Evolutionary conservation across 2,113 vertebrate species (phyloP).

Genomic region (Psettodes erumei): DNA sequence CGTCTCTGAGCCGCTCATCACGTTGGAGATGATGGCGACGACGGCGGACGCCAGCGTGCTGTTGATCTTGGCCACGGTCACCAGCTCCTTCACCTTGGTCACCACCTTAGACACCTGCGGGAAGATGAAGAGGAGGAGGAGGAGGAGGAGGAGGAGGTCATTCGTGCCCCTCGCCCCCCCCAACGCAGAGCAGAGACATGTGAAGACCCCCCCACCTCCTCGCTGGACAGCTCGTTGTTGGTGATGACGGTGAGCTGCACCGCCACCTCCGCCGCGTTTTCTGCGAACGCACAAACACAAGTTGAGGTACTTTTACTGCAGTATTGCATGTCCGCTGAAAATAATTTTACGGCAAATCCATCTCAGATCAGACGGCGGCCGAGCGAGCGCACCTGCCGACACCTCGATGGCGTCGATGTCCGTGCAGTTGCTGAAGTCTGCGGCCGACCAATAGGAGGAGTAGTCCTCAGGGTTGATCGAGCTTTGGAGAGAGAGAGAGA

Average conservation of each 20-base stretch:
- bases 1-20: slow-evolving; percentile 88
- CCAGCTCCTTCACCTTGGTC: slow-evolving; percentile 89
- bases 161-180: not conserved
- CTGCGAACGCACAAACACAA: slow-evolving; percentile 71
- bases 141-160: not conserved
- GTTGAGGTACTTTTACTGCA: no score
- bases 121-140: not conserved
- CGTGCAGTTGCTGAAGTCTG: slow-evolving; percentile 88
- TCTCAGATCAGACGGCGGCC: not conserved
- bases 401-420: slow-evolving; percentile 73
- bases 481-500: slow-evolving; percentile 73
- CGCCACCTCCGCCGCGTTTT: slow-evolving; percentile 89
- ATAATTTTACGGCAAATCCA: no score
- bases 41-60: slow-evolving; percentile 87
- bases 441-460: slow-evolving; percentile 83
- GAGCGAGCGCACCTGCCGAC: slow-evolving; percentile 75
- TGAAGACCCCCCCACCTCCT: slow-evolving; percentile 84
- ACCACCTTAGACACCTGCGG: slow-evolving; percentile 88
- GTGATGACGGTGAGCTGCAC: slow-evolving; percentile 88
- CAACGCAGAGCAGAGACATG: not conserved
- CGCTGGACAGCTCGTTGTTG: slow-evolving; percentile 84
- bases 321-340: no score
- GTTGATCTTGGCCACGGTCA: slow-evolving; percentile 90
- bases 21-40: slow-evolving; percentile 95
- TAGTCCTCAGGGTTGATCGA: slow-evolving; percentile 77